These are phyloP conservation scores for Andrena bucephala DNA, from an alignment of 2,888 invertebrate species.

Conservation along the genomic window DNA sequence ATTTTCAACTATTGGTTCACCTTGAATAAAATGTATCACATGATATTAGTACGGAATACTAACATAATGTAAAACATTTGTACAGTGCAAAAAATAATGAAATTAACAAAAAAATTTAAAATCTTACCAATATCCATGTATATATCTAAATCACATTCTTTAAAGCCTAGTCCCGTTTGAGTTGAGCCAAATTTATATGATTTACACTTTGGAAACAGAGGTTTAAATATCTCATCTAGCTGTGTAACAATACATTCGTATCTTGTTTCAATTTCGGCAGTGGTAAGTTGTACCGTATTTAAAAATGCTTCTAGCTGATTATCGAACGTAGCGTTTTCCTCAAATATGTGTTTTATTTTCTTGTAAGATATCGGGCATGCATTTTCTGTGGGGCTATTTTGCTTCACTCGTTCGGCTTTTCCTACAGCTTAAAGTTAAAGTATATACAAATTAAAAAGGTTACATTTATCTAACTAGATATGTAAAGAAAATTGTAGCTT, in stretches of 20 bases:
- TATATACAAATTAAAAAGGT: no score
- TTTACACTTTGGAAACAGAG: conserved; percentile 77
- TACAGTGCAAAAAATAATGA: not conserved
- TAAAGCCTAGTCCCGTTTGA: conserved; percentile 89
- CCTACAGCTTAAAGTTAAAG: conserved; percentile 17
- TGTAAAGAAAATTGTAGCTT: not conserved
- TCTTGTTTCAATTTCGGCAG: conserved; percentile 68
- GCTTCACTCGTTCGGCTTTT: not conserved
- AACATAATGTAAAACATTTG: not conserved
- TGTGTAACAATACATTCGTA: conserved; percentile 74
- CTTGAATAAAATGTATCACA: conserved; percentile 43
- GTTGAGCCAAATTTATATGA: conserved; percentile 91
- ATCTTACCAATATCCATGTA: conserved; percentile 86
- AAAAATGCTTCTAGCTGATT: conserved; percentile 75
- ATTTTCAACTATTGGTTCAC: conserved; percentile 37
- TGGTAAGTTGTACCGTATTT: conserved; percentile 68
- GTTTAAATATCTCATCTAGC: conserved; percentile 72
- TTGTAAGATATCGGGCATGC: conserved; percentile 67
- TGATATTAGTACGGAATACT: no score
- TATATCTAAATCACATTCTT: conserved; percentile 91
- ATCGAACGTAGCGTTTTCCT: conserved; percentile 72
- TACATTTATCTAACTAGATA: no score
- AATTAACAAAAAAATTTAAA: conserved; percentile 45
- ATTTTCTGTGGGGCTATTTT: conserved; percentile 21
- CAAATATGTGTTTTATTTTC: conserved; percentile 71